Percentiles rank a stretch among this genome's conserved stretches.
Evolutionary conservation across 2,888 invertebrate genomes (phyloP).

Genomic region (Cremastinae sp.): DNA sequence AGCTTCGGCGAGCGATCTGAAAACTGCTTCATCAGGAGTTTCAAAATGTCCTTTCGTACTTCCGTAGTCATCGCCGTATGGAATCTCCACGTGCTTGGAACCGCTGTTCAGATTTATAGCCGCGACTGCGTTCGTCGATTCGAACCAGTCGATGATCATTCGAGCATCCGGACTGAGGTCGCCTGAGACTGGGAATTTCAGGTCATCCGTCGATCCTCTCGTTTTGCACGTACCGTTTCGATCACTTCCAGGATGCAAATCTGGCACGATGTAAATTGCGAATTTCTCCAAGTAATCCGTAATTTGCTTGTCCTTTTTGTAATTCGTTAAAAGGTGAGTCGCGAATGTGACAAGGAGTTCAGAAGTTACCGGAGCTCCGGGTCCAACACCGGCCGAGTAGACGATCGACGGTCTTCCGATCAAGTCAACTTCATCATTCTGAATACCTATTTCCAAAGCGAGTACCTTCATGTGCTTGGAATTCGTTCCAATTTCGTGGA

Average conservation of each 20-base stretch:
- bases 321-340: slow-evolving; percentile 70
- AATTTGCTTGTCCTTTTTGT: slow-evolving; percentile 66
- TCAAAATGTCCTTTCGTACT: slow-evolving; percentile 57
- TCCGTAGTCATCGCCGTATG: slow-evolving; percentile 67
- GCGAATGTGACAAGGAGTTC: slow-evolving; percentile 73
- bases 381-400: slow-evolving; percentile 72
- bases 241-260: slow-evolving; percentile 69
- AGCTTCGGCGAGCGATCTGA: slow-evolving; percentile 68
- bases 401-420: slow-evolving; percentile 70
- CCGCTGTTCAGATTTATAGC: slow-evolving; percentile 76
- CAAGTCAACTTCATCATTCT: slow-evolving; percentile 57
- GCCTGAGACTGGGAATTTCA: slow-evolving; percentile 68
- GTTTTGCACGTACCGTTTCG: slow-evolving; percentile 67
- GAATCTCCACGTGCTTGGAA: slow-evolving; percentile 75
- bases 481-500: slow-evolving; percentile 71
- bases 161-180: slow-evolving; percentile 64
- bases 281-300: slow-evolving; percentile 71
- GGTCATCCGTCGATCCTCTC: slow-evolving; percentile 42
- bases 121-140: slow-evolving; percentile 70
- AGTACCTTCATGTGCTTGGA: slow-evolving; percentile 67
- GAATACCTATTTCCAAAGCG: slow-evolving; percentile 72
- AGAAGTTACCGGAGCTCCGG: slow-evolving; percentile 73
- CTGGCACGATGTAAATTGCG: slow-evolving; percentile 73
- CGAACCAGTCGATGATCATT: slow-evolving; percentile 73
- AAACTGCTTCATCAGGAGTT: slow-evolving; percentile 69